Evolutionary conservation across 1,140 invertebrate species (phyloP).

Genomic region (Schlechtendalia chinensis): DNA sequence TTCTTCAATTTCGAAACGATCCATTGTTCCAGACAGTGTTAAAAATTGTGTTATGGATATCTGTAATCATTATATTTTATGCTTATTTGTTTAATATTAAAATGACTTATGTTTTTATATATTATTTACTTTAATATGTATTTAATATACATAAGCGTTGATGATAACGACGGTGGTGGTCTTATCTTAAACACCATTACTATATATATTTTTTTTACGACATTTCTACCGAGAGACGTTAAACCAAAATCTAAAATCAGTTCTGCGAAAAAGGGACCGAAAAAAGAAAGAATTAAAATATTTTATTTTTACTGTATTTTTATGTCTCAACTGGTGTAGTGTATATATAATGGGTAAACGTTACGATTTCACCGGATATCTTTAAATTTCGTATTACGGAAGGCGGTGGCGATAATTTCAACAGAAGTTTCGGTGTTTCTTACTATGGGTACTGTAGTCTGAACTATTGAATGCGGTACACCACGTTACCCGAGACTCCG

Average conservation of each 20-base stretch:
- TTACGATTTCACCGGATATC: background rate
- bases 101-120: too few relatives aligned
- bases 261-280: background rate
- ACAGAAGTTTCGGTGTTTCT: background rate
- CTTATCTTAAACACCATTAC: background rate
- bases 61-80: too few relatives aligned
- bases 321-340: background rate
- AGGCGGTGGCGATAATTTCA: background rate
- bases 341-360: background rate
- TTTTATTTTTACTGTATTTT: background rate
- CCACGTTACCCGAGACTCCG: background rate
- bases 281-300: background rate
- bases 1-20: too few relatives aligned
- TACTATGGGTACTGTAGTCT: background rate
- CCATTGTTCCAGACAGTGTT: too few relatives aligned
- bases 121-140: too few relatives aligned
- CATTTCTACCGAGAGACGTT: constrained; percentile 23
- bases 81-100: too few relatives aligned
- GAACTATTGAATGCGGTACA: background rate
- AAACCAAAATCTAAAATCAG: constrained; percentile 12
- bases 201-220: constrained; percentile 1
- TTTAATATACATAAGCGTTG: too few relatives aligned
- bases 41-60: too few relatives aligned
- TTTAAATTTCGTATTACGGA: background rate
- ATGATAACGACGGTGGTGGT: background rate